These are phyloP conservation scores for Drosophila orosa DNA, from an alignment of 1,140 invertebrate species.

Conservation along the genomic window DNA sequence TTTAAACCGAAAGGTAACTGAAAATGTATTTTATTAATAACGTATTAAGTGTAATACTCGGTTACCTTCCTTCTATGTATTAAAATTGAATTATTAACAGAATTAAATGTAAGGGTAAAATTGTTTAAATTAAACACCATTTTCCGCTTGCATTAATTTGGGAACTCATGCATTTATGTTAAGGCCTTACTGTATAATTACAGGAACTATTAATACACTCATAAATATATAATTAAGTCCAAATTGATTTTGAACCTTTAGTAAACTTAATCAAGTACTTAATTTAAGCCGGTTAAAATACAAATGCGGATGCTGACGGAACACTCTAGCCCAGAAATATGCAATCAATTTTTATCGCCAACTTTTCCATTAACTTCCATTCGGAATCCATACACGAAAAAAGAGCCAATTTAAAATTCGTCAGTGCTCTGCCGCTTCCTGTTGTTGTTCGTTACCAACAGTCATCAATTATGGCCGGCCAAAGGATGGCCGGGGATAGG, in stretches of 20 bases:
- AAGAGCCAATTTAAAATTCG: constrained; percentile 69
- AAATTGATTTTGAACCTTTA: constrained; percentile 22
- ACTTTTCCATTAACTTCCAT: constrained; percentile 42
- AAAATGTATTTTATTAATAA: neutral
- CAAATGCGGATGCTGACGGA: neutral
- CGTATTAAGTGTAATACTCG: too few relatives aligned
- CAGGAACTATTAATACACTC: neutral
- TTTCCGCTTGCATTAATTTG: neutral
- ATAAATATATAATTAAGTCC: constrained; percentile 16
- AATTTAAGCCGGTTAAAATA: constrained; percentile 23
- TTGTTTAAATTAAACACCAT: neutral
- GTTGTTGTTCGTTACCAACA: constrained; percentile 66
- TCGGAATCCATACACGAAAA: constrained; percentile 49
- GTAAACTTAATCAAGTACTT: constrained; percentile 26
- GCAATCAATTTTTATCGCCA: constrained; percentile 43
- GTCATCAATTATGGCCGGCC: constrained; percentile 73
- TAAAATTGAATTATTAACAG: neutral
- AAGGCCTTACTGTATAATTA: neutral
- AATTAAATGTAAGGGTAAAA: neutral
- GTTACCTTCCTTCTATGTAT: fast-evolving
- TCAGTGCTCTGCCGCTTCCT: constrained; percentile 46
- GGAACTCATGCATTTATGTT: neutral
- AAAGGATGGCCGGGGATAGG: constrained; percentile 39
- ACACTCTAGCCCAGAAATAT: constrained; percentile 13
- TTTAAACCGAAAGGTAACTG: neutral